phyloP scores from a whole-genome alignment of 2,113 vertebrate species.

The Paraplagusia blochii region DNA sequence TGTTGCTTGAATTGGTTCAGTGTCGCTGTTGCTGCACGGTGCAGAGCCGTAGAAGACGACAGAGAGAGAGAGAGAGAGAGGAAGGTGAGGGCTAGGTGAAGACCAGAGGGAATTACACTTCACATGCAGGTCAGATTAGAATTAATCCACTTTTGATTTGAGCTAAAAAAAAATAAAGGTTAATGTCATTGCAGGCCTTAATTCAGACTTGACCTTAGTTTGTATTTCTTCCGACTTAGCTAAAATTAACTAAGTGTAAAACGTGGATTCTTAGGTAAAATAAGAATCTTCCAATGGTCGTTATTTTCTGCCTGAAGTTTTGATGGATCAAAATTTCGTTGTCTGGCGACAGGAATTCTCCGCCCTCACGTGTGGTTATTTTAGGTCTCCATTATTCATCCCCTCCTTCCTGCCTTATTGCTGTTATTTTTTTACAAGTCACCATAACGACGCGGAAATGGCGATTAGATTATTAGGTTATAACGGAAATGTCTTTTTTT shows the following conservation, averaged over 20 bases:
- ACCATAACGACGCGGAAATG: too few relatives aligned
- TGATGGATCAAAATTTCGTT: background rate
- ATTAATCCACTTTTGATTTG: background rate
- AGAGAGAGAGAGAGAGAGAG: constrained; percentile 13
- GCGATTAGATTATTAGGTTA: too few relatives aligned
- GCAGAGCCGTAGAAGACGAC: constrained; percentile 12
- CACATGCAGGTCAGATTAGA: background rate
- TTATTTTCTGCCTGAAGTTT: background rate
- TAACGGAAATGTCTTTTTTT: too few relatives aligned
- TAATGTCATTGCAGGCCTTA: too few relatives aligned
- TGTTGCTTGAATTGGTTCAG: constrained; percentile 39
- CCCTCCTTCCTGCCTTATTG: too few relatives aligned
- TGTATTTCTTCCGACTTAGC: too few relatives aligned
- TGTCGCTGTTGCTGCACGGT: constrained; percentile 14
- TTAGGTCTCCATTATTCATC: too few relatives aligned
- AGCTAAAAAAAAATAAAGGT: too few relatives aligned
- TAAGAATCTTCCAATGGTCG: background rate
- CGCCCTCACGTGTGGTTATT: background rate
- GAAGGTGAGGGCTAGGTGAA: constrained; percentile 2
- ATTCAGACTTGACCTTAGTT: too few relatives aligned
- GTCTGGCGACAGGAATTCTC: background rate
- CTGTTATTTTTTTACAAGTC: too few relatives aligned
- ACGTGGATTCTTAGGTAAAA: background rate
- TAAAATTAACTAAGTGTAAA: too few relatives aligned
- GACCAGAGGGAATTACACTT: background rate